phyloP scores from a whole-genome alignment of 2,888 invertebrate genomes.

The Volucella inflata region DNA sequence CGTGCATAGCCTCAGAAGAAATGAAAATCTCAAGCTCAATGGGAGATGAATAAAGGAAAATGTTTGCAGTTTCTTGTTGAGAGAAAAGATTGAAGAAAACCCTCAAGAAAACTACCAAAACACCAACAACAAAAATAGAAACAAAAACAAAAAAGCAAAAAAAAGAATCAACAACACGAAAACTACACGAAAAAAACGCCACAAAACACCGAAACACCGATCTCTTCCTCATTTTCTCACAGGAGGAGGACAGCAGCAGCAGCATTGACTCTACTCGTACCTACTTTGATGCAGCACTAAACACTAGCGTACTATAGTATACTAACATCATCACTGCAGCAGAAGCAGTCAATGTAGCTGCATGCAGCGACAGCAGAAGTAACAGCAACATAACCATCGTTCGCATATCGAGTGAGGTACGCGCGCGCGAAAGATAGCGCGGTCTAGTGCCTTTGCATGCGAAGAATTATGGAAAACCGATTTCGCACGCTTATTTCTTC shows the following conservation, averaged over 20 bases:
- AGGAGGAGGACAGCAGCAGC: conserved; percentile 53
- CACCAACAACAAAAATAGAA: no score
- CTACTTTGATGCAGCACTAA: conserved; percentile 19
- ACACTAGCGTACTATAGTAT: background rate
- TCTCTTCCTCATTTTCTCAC: conserved; percentile 76
- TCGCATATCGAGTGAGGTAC: conserved; percentile 62
- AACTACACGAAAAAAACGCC: conserved; percentile 73
- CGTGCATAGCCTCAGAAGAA: conserved; percentile 75
- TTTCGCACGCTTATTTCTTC: conserved; percentile 72
- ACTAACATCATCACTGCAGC: conserved; percentile 10
- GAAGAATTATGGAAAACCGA: conserved; percentile 73
- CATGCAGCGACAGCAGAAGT: conserved; percentile 7
- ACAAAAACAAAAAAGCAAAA: conserved; percentile 7
- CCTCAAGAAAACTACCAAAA: conserved; percentile 66
- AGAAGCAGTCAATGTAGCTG: conserved; percentile 1
- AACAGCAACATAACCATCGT: conserved; percentile 34
- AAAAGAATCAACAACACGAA: conserved; percentile 45
- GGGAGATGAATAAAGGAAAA: conserved; percentile 75
- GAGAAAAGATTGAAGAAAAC: conserved; percentile 73
- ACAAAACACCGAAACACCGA: conserved; percentile 74
- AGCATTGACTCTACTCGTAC: no score
- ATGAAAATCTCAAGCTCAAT: conserved; percentile 76
- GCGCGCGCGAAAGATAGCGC: conserved; percentile 51
- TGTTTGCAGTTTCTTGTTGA: conserved; percentile 70
- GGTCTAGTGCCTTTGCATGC: conserved; percentile 60